Conservation (phyloP, 1,140 invertebrate species). For the Ceratosolen solmsi region DNA sequence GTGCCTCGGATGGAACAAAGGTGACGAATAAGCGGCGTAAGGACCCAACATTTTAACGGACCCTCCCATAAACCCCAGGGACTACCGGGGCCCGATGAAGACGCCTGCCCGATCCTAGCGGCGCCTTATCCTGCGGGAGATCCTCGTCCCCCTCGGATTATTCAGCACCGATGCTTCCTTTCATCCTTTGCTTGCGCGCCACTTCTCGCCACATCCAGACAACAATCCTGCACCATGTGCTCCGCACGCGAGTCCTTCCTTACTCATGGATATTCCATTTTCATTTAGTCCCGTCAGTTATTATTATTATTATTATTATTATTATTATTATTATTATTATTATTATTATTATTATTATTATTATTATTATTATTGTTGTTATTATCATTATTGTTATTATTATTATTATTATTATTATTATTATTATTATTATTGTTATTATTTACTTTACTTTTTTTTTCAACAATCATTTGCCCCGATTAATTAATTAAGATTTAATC, state of each 20-base stretch:
- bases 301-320: background rate
- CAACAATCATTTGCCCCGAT: too few species aligned
- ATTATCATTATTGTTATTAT: too few species aligned
- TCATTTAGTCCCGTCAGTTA: background rate
- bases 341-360: too few species aligned
- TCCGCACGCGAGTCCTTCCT: background rate
- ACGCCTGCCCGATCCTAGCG: background rate
- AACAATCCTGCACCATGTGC: background rate
- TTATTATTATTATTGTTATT: too few species aligned
- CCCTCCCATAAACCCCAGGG: constrained; percentile 20
- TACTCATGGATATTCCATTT: background rate
- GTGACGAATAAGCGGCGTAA: background rate
- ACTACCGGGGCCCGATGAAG: constrained; percentile 18
- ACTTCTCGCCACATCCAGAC: too few species aligned
- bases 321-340: too few species aligned
- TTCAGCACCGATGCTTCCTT: constrained; percentile 32
- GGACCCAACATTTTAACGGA: background rate
- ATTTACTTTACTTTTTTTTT: too few species aligned
- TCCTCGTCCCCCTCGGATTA: background rate
- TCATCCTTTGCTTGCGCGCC: background rate
- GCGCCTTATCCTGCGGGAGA: background rate
- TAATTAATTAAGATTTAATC: too few species aligned
- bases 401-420: too few species aligned
- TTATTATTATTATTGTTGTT: too few species aligned
- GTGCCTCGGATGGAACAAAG: background rate